Evolutionary conservation across 2,113 vertebrate species (phyloP), one percentile per base, ranked within the genome.

Genomic region (Cynoglossus semilaevis): DNA sequence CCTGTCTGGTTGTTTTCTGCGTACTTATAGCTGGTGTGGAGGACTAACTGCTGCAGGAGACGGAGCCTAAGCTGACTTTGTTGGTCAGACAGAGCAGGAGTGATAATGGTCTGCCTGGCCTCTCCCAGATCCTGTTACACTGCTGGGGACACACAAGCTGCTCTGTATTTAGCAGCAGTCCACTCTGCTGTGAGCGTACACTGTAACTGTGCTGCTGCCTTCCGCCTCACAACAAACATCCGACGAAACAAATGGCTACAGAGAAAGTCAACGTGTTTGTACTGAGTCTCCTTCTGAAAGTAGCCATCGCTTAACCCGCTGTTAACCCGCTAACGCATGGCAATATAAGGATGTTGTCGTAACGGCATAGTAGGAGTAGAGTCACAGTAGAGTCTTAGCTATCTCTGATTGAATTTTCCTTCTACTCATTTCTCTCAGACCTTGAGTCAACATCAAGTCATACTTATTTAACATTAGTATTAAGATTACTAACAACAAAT

Each of bases 41-140:
- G 49, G 50, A 44, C 69, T 79, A 46, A 38, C 55, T 62, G 66
- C 73, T 61, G 46, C 15, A 57, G 51, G 62, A 69, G 61, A 60
- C 19, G 46, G 61, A 68, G 79, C 58, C 76, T 77, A 66, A 60
- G 52, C 44, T 16, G 63, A 71, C 72, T 78, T 57, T 70, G 76
- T 62, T 73, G 65, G 66, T 58, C 74, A 74, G 72, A 72, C 50
- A 18, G 68, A 79, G 56, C 19, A 4, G 57, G 61, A 67, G 61
- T 72, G 82, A 80, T 79, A 76, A 84, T 80, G 77, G 65, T 79
- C 64, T 55, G 70, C 69, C 22, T 69, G 70, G 72, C 78, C 83
- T 88, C 81, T 75, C 72, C 65, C 51, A 67, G 81, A 87, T 88
- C 81, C 67, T 54, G 78, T 88, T 88, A 85, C 87, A 74, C 63